Percentiles rank a stretch among this genome's conserved stretches.
Conservation (phyloP, 2,113 vertebrate genomes). For the Erythrocebus patas region DNA sequence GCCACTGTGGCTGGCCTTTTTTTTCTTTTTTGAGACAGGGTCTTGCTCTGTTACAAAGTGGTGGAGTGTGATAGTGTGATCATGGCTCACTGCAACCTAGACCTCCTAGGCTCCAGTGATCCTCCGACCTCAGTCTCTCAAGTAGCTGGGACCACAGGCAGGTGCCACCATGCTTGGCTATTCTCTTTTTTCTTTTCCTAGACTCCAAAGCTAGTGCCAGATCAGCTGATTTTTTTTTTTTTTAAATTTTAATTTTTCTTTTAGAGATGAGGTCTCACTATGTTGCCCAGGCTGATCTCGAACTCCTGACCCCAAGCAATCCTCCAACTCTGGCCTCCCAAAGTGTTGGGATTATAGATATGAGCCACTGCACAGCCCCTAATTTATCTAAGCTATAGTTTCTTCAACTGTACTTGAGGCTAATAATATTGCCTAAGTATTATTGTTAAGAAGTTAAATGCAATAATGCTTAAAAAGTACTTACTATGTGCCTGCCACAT, state of each 20-base stretch:
- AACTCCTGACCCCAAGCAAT: not conserved
- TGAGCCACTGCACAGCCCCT: not conserved
- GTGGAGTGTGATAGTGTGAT: too few relatives aligned
- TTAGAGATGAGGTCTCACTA: not conserved
- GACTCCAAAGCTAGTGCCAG: too few relatives aligned
- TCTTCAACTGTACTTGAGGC: constrained; percentile 6
- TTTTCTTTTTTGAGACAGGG: too few relatives aligned
- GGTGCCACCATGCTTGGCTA: too few relatives aligned
- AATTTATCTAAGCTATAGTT: not conserved
- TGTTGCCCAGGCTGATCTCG: not conserved
- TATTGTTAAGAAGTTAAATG: not conserved
- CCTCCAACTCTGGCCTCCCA: not conserved
- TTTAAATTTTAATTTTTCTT: not conserved
- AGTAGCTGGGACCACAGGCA: too few relatives aligned
- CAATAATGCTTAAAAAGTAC: not conserved
- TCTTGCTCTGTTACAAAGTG: too few relatives aligned
- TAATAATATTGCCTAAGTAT: not conserved
- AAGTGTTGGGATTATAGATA: not conserved
- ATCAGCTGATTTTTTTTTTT: too few relatives aligned
- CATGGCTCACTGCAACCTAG: too few relatives aligned
- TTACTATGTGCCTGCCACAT: not conserved
- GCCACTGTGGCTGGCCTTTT: too few relatives aligned
- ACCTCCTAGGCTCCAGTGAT: too few relatives aligned
- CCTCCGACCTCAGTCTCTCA: too few relatives aligned
- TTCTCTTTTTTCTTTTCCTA: too few relatives aligned